phyloP scores from a whole-genome alignment of 2,113 vertebrate genomes.

The Xyliphius kryptos region DNA sequence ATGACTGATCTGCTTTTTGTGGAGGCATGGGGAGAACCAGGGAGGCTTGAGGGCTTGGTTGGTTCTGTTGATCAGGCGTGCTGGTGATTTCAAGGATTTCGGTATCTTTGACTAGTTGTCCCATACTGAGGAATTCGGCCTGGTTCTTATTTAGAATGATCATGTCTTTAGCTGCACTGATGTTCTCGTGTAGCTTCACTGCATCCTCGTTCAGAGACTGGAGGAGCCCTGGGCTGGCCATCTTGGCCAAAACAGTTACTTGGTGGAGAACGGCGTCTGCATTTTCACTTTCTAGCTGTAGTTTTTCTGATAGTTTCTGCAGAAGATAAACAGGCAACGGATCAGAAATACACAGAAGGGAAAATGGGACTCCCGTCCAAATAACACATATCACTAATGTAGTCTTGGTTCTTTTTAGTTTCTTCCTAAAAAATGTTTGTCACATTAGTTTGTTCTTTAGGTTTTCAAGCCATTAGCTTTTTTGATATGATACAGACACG shows the following conservation, averaged over 20 bases:
- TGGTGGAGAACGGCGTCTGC: conserved; percentile 67
- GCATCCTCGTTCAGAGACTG: conserved; percentile 61
- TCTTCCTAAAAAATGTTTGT: too few species aligned
- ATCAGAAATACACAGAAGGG: background rate
- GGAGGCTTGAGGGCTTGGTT: background rate
- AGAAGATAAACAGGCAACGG: background rate
- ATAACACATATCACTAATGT: too few species aligned
- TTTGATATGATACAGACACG: too few species aligned
- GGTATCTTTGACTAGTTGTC: conserved; percentile 3
- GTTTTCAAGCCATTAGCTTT: too few species aligned
- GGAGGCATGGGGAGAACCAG: background rate
- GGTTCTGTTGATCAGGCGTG: background rate
- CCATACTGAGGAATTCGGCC: conserved; percentile 51
- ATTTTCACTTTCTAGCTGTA: conserved; percentile 68
- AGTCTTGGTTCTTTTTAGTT: too few species aligned
- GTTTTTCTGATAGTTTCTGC: conserved; percentile 57
- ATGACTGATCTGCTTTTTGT: background rate
- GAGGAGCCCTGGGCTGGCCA: conserved; percentile 56
- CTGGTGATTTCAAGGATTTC: background rate
- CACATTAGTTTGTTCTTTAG: too few species aligned
- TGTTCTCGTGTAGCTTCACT: conserved; percentile 47
- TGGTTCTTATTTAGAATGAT: conserved; percentile 71
- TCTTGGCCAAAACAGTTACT: conserved; percentile 54
- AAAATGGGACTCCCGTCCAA: too few species aligned
- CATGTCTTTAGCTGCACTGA: conserved; percentile 65